Evolutionary conservation across 2,797 vertebrate species (phyloP), one percentile per base, ranked within the genome.

Genomic region (Muscicapa striata): DNA sequence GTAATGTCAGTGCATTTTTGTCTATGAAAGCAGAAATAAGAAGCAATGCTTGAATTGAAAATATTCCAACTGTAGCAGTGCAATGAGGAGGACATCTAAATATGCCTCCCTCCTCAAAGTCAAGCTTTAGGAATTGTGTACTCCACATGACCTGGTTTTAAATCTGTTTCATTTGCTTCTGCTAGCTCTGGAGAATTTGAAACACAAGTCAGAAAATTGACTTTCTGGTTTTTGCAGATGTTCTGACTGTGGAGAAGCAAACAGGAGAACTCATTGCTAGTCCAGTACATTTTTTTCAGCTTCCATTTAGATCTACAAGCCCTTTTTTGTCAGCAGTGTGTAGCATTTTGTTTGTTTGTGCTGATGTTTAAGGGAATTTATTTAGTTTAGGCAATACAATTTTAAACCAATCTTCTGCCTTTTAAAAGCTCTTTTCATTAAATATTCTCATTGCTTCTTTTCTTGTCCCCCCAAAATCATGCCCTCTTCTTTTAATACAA

Each of bases 401-500:
- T 77, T 23, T 38, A 58, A 40, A 13, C 1, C 1, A 24, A 2
- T 24, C 21, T 63, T 76, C 52, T 48, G 13, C 3, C 6, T 26
- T 75, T 83, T 83, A 6, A 54, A 63, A 77, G 21, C 9, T 15
- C 34, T 59, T 81, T 59, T 19, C 13, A 76, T 51, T 59, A 36
- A 24, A 26, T 76, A 26, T 57, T 62, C 4, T 78, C 17, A 23
- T 32, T 30, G 3, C 7, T 84, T 36, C 10, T 52, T 67, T 43
- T 49, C 8, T n/a, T 13, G 3, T 0, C 3, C 3, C 4, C 11
- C 12, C 0, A 5, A 48, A 54, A 46, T 52, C 15, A 11, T 17
- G 13, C 17, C 4, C 2, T 13, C 0, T 62, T 52, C 5, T 81
- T 86, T 76, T 59, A 34, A 73, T 45, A 11, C 10, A 24, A 11